These are phyloP conservation scores for Liposcelis brunnea DNA, from an alignment of 2,888 invertebrate genomes.

Conservation along the genomic window DNA sequence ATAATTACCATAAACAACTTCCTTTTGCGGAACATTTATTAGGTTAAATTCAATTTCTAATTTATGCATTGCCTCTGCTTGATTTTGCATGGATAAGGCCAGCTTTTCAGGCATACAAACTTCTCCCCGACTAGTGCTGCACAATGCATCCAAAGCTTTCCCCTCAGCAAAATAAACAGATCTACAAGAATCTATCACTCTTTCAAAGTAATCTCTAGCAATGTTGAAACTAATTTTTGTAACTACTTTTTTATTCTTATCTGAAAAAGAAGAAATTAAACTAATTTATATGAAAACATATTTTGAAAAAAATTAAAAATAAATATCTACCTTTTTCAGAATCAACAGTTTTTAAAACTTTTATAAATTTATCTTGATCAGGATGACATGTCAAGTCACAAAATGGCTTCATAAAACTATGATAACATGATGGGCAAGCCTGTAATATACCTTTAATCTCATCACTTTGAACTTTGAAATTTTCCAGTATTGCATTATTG, in stretches of 20 bases:
- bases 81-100: constrained; percentile 33
- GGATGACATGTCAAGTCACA: constrained; percentile 74
- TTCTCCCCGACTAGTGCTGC: constrained; percentile 57
- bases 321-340: constrained; percentile 17
- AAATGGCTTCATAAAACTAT: constrained; percentile 64
- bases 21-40: constrained; percentile 24
- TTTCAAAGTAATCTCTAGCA: constrained; percentile 46
- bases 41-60: constrained; percentile 46
- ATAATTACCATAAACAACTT: constrained; percentile 36
- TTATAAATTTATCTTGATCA: constrained; percentile 54
- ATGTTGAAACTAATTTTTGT: constrained; percentile 50
- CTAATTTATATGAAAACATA: constrained; percentile 1
- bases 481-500: no score
- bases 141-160: constrained; percentile 65
- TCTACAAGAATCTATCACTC: constrained; percentile 66
- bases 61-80: constrained; percentile 51
- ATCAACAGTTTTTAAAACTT: constrained; percentile 31
- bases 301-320: constrained; percentile 4
- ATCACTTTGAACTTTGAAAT: no score
- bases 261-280: constrained; percentile 7
- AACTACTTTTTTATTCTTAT: constrained; percentile 33
- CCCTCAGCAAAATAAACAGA: constrained; percentile 65
- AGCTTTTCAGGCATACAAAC: constrained; percentile 54
- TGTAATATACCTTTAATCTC: constrained; percentile 29
- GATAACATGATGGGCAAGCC: constrained; percentile 77